A percentile compares a stretch with the other conserved stretches of the same genome.
These are phyloP conservation scores for Tupaia tana DNA, from an alignment of 2,113 vertebrate genomes.

Conservation along the genomic window DNA sequence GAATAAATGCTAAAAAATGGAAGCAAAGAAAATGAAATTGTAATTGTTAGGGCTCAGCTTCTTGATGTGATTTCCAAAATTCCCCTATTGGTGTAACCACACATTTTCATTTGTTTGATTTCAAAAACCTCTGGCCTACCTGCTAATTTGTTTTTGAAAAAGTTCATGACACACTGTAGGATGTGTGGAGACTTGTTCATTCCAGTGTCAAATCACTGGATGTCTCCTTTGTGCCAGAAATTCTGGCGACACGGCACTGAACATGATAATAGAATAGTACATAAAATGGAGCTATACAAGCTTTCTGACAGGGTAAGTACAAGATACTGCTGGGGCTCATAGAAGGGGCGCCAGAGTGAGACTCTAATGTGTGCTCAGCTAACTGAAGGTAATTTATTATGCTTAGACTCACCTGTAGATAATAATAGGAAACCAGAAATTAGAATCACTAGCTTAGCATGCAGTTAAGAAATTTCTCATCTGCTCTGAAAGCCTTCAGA, in stretches of 20 bases:
- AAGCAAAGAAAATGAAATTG: neutral
- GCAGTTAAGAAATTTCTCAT: neutral
- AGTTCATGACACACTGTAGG: neutral
- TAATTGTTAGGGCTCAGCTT: neutral
- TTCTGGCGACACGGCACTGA: neutral
- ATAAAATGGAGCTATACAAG: neutral
- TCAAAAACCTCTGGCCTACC: neutral
- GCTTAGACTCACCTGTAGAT: neutral
- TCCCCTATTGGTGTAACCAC: neutral
- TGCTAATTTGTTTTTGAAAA: conserved; percentile 41
- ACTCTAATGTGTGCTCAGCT: neutral
- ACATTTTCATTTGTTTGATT: conserved; percentile 4
- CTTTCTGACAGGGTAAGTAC: neutral
- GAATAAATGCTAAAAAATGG: conserved; percentile 43
- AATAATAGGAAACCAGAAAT: conserved; percentile 23
- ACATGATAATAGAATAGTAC: neutral
- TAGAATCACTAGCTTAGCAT: conserved; percentile 10
- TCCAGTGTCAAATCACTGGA: neutral
- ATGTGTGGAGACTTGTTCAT: neutral
- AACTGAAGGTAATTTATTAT: neutral
- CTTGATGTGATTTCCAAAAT: conserved; percentile 38
- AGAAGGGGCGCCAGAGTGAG: neutral
- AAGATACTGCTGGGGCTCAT: neutral
- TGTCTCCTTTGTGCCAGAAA: neutral
- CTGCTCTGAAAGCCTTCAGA: neutral